A percentile compares a stretch with the other conserved stretches of the same genome.
These are phyloP conservation scores for Drosophila borealis DNA, from an alignment of 2,888 invertebrate species.

Conservation along the genomic window DNA sequence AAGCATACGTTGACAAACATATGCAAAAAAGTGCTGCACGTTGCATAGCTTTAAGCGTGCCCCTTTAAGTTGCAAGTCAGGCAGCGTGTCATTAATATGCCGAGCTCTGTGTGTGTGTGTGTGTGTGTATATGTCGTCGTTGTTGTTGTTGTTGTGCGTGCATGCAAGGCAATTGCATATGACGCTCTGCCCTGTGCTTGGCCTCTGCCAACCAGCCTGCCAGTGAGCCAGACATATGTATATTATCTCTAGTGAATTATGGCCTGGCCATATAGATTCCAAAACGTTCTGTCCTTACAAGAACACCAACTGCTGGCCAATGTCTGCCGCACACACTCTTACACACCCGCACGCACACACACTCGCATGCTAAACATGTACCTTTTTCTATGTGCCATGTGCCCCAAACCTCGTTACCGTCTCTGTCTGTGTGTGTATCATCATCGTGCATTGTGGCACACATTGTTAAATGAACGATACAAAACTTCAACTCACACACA, in stretches of 20 bases:
- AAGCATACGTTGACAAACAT: neutral
- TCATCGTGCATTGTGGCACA: slow-evolving; percentile 73
- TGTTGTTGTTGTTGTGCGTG: slow-evolving; percentile 30
- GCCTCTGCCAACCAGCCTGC: slow-evolving; percentile 11
- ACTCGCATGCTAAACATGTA: slow-evolving; percentile 37
- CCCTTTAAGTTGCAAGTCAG: slow-evolving; percentile 50
- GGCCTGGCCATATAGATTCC: slow-evolving; percentile 74
- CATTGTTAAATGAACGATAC: slow-evolving; percentile 80
- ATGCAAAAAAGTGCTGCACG: neutral
- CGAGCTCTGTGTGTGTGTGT: slow-evolving; percentile 27
- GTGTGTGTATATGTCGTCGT: slow-evolving; percentile 10
- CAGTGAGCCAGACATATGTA: slow-evolving; percentile 66
- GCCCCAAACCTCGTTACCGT: slow-evolving; percentile 5
- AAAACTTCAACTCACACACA: slow-evolving; percentile 64
- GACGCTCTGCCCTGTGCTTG: slow-evolving; percentile 16
- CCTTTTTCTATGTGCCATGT: slow-evolving; percentile 17
- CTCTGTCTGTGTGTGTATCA: slow-evolving; percentile 41
- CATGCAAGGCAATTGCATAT: slow-evolving; percentile 51
- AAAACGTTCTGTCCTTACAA: slow-evolving; percentile 75
- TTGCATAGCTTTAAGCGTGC: slow-evolving; percentile 34
- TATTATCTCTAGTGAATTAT: slow-evolving; percentile 82
- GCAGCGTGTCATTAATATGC: slow-evolving; percentile 66
- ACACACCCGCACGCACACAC: slow-evolving; percentile 21
- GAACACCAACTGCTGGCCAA: slow-evolving; percentile 49
- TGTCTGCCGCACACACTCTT: slow-evolving; percentile 41